Percentiles rank a stretch among this genome's conserved stretches.
phyloP scores from a whole-genome alignment of 2,113 vertebrate genomes.

The Thalassarche chlororhynchos region DNA sequence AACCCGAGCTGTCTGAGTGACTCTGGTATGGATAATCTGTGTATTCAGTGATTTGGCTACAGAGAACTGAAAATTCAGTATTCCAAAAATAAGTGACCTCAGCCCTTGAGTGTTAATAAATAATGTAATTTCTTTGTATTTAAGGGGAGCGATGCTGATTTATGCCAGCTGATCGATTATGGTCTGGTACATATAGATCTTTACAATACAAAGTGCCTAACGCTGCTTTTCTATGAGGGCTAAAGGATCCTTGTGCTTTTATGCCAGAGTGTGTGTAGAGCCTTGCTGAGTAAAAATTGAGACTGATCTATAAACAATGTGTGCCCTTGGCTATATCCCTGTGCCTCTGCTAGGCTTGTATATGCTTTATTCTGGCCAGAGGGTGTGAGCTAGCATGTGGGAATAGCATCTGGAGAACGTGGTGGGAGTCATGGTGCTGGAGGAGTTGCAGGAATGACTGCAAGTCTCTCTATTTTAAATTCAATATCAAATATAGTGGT shows the following conservation, averaged over 20 bases:
- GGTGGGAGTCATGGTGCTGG: neutral
- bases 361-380: neutral
- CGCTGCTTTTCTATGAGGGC: neutral
- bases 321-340: neutral
- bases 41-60: neutral
- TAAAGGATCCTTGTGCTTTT: neutral
- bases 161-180: neutral
- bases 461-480: neutral
- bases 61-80: neutral
- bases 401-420: neutral
- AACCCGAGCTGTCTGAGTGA: neutral
- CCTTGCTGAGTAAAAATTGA: neutral
- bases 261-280: neutral
- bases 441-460: neutral
- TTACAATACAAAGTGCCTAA: neutral
- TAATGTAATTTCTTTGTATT: neutral
- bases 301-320: neutral
- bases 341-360: neutral
- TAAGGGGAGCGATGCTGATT: neutral
- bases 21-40: neutral
- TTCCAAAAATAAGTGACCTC: neutral
- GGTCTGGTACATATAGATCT: neutral
- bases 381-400: neutral
- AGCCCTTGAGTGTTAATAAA: neutral
- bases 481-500: neutral